Base-by-base conservation (phyloP, 2,113 vertebrate genomes). In the Etia nguti region DNA sequence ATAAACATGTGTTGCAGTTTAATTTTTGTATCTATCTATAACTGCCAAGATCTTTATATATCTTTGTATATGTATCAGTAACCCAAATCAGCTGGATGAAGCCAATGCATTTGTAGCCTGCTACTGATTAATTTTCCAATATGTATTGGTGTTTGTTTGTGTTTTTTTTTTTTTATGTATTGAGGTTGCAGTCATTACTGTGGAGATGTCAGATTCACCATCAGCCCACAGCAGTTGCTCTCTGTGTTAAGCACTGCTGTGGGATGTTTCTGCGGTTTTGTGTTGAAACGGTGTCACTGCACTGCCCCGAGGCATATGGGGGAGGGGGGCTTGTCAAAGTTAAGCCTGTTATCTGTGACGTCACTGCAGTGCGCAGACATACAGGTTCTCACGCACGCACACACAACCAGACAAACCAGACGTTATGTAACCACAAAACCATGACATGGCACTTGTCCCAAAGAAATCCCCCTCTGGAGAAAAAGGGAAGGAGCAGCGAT, bases 381-480 rank as follows among this genome's bases (percentile, higher is more conserved):
- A 43, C 43, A 77, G 70, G 46, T 77, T 77, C 70, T 50, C 26
- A 77, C 24, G 24, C 43, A 55, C 12, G 10, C 36, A 56, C 50
- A 90, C 70, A 75, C 20, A 57, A n/a, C 11, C 46, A 88, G 52
- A 55, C n/a, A 52, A 81, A 85, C 85, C 68, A 90, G 77, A 57
- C 16, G n/a, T 94, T 94, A 92, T 82, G 87, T 93, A 92, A 94
- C 84, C 81, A 79, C 54, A 85, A 83, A 93, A 92, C 87, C 84
- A 90, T 93, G 90, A 93, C 90, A 88, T 83, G 83, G 90, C 87
- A 90, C 77, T 93, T 84, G 79, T 91, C 88, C 90, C 81, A 81
- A 73, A 75, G 86, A 91, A 88, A 86, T 52, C 55, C 55, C 84
- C 77, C 90, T 89, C 81, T 57, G 84, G 91, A 91, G 89, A 82